These are phyloP conservation scores for Ctenomys sociabilis DNA, from an alignment of 2,113 vertebrate genomes.

Conservation along the genomic window DNA sequence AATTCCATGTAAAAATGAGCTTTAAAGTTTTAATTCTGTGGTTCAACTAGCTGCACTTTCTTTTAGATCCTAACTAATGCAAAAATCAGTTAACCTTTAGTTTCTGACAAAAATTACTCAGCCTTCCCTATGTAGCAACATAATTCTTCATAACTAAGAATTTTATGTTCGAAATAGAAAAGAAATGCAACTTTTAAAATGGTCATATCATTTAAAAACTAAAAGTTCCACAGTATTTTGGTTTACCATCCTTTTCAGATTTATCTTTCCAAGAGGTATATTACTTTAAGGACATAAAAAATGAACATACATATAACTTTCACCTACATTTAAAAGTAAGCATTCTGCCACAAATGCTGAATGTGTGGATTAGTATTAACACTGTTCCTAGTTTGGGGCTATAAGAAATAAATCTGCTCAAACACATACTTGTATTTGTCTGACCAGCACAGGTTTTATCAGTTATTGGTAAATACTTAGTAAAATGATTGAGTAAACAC, in stretches of 20 bases:
- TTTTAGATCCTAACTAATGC: background rate
- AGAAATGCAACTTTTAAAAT: background rate
- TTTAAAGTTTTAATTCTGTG: background rate
- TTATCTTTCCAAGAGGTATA: background rate
- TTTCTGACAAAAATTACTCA: background rate
- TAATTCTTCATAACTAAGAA: background rate
- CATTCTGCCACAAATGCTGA: background rate
- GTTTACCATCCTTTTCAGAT: background rate
- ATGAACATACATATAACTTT: background rate
- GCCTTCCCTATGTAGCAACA: background rate
- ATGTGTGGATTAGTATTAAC: background rate
- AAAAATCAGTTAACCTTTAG: conserved; percentile 23
- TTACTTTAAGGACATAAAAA: background rate
- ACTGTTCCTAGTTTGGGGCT: background rate
- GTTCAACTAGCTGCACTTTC: background rate
- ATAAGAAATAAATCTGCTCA: background rate
- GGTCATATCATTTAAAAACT: background rate
- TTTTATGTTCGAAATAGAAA: background rate
- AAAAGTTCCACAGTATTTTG: background rate
- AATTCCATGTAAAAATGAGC: background rate
- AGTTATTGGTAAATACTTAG: background rate
- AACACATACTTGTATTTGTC: background rate
- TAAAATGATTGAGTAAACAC: background rate
- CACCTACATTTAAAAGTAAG: background rate
- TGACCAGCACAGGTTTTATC: background rate